Evolutionary conservation across 2,797 vertebrate species (phyloP).

Genomic region (Chaetophractus vellerosus): DNA sequence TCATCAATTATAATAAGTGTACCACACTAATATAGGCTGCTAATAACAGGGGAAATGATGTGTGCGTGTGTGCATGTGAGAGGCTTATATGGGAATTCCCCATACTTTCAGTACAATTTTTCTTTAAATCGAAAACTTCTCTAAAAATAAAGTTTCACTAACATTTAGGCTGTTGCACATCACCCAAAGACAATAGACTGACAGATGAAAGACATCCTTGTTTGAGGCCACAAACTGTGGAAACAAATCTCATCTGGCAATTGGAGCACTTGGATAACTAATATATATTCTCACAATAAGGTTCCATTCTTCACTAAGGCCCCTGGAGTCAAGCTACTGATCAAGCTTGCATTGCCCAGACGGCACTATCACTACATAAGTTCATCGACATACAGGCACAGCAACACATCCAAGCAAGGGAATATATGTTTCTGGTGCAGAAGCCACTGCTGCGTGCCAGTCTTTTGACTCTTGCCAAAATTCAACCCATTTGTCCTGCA

Average conservation of each 20-base stretch:
- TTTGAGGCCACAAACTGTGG: not conserved
- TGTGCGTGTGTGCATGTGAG: too few relatives aligned
- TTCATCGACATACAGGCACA: not conserved
- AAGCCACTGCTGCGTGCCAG: not conserved
- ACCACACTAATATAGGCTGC: too few relatives aligned
- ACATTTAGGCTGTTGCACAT: not conserved
- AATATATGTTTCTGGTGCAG: not conserved
- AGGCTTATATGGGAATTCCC: too few relatives aligned
- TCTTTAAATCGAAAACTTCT: too few relatives aligned
- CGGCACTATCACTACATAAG: not conserved
- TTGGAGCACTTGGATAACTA: not conserved
- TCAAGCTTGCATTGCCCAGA: not conserved
- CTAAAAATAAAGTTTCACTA: not conserved
- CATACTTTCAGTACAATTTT: too few relatives aligned
- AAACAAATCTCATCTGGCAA: slow-evolving; percentile 29
- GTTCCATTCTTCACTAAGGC: not conserved
- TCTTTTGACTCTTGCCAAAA: too few relatives aligned
- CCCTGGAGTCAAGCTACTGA: not conserved
- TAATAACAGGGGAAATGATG: too few relatives aligned
- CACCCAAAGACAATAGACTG: not conserved
- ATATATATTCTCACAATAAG: not conserved
- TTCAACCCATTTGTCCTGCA: too few relatives aligned
- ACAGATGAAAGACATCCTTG: not conserved
- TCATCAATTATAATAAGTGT: too few relatives aligned
- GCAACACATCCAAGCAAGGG: not conserved